phyloP scores from a whole-genome alignment of 2,888 invertebrate species.

The Osedax frankpressi region DNA sequence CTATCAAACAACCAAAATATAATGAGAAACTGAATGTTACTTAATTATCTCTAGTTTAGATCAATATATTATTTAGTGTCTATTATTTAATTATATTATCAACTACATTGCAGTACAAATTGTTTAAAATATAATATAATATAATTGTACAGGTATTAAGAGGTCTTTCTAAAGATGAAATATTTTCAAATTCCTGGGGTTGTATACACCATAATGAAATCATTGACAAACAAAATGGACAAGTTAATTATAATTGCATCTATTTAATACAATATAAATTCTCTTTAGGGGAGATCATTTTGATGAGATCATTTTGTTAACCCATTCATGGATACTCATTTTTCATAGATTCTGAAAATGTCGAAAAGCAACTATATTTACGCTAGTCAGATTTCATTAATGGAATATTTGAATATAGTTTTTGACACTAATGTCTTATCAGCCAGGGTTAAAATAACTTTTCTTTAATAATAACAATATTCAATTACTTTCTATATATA shows the following conservation, averaged over 20 bases:
- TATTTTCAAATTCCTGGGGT: not conserved
- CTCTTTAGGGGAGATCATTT: too few species aligned
- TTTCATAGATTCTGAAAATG: not conserved
- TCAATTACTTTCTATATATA: too few species aligned
- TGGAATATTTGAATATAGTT: not conserved
- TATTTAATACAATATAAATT: too few species aligned
- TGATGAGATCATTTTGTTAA: too few species aligned
- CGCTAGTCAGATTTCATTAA: not conserved
- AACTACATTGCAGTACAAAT: too few species aligned
- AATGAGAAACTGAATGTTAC: not conserved
- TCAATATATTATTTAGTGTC: too few species aligned
- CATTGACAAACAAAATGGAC: not conserved
- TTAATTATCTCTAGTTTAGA: too few species aligned
- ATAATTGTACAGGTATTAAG: not conserved
- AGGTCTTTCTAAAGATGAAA: not conserved
- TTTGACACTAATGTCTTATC: not conserved
- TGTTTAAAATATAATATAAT: too few species aligned
- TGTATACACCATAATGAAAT: not conserved
- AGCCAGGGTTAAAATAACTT: not conserved
- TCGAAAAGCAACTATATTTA: not conserved
- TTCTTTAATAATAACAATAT: too few species aligned
- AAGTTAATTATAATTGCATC: too few species aligned
- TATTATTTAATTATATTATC: too few species aligned
- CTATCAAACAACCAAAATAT: not conserved
- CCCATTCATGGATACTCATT: too few species aligned